Evolutionary conservation across 2,888 invertebrate genomes (phyloP).

Genomic region (Timema podura): DNA sequence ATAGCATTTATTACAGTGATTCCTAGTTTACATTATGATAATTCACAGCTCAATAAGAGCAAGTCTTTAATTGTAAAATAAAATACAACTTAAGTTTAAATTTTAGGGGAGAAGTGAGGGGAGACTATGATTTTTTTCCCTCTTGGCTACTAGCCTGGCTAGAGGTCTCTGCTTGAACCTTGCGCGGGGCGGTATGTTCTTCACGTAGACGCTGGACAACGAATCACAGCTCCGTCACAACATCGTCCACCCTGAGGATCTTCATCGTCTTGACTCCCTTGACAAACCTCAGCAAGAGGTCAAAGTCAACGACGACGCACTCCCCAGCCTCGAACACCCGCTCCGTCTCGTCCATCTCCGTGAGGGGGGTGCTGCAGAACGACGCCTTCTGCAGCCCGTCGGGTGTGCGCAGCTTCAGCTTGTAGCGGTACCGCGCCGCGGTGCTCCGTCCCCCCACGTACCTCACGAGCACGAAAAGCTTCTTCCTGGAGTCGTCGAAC

Average conservation of each 20-base stretch:
- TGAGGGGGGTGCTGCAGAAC: background rate
- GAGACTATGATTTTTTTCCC: too few species aligned
- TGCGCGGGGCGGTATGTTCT: background rate
- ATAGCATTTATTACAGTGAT: too few species aligned
- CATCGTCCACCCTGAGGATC: background rate
- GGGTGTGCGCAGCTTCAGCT: conserved; percentile 5
- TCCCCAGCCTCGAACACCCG: background rate
- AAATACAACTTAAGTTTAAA: too few species aligned
- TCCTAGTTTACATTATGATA: too few species aligned
- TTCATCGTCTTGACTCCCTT: background rate
- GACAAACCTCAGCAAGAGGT: conserved; percentile 10
- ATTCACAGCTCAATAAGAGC: too few species aligned
- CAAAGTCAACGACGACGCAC: conserved; percentile 10
- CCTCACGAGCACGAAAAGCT: conserved; percentile 1
- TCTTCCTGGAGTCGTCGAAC: conserved; percentile 12
- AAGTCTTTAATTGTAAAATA: too few species aligned
- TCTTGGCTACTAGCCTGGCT: too few species aligned
- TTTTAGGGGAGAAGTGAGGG: too few species aligned
- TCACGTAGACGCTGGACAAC: background rate
- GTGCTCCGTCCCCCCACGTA: background rate
- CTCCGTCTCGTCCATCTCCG: background rate
- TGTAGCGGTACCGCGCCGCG: conserved; percentile 10
- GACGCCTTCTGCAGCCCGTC: background rate
- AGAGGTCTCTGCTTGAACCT: too few species aligned
- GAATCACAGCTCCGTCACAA: conserved; percentile 8